Evolutionary conservation across 1,140 invertebrate genomes (phyloP).

Genomic region (Drosophila saltans): DNA sequence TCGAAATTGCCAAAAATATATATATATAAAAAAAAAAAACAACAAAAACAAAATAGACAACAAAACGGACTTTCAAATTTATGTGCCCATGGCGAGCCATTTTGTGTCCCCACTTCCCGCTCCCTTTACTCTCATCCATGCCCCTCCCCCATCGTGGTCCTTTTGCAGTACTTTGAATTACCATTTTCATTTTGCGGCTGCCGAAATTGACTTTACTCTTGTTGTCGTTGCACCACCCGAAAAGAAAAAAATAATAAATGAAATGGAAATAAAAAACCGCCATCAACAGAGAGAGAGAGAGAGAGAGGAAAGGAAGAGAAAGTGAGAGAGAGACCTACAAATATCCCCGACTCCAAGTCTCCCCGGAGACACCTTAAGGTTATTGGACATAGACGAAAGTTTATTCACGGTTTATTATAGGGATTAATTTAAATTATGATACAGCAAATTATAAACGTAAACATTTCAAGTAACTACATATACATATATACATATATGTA

Average conservation of each 20-base stretch:
- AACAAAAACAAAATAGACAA: conserved; percentile 28
- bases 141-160: conserved; percentile 16
- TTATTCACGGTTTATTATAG: not conserved
- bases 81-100: conserved; percentile 74
- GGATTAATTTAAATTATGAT: not conserved
- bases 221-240: conserved; percentile 47
- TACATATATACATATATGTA: no score
- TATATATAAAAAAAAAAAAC: not conserved
- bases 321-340: conserved; percentile 59
- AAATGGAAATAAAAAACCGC: not conserved
- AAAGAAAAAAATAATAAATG: conserved; percentile 25
- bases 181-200: conserved; percentile 71
- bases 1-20: conserved; percentile 58
- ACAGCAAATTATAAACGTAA: not conserved
- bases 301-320: conserved; percentile 30
- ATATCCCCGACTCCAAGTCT: conserved; percentile 44
- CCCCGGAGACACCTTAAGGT: conserved; percentile 37
- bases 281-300: not conserved
- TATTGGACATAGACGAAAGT: not conserved
- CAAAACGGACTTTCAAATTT: conserved; percentile 62
- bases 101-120: conserved; percentile 47
- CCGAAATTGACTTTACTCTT: conserved; percentile 72
- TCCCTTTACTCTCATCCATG: conserved; percentile 20
- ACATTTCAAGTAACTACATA: no score
- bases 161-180: conserved; percentile 56